Evolutionary conservation across 2,113 vertebrate species (phyloP).

Genomic region (Corythaixoides concolor): DNA sequence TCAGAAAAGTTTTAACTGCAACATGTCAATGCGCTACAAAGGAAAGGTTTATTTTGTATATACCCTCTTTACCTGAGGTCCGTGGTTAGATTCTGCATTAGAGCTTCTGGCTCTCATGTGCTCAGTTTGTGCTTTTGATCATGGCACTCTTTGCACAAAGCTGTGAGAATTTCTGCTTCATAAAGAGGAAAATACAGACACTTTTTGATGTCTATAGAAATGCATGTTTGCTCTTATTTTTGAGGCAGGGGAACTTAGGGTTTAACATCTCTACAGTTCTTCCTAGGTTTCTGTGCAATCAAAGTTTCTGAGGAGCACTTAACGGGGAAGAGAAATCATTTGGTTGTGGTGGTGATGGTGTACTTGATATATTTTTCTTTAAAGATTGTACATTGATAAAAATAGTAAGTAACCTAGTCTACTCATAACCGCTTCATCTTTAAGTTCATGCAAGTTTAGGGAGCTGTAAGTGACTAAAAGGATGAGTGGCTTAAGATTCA

Average conservation of each 20-base stretch:
- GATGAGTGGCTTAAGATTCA: constrained; percentile 65
- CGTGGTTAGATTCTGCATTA: constrained; percentile 6
- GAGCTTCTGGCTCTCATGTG: background rate
- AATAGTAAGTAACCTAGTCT: constrained; percentile 20
- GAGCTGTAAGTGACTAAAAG: constrained; percentile 63
- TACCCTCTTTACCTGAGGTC: constrained; percentile 43
- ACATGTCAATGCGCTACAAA: constrained; percentile 18
- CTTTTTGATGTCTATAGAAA: constrained; percentile 58
- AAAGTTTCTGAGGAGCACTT: constrained; percentile 42
- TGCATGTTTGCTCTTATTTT: constrained; percentile 63
- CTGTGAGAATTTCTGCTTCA: constrained; percentile 44
- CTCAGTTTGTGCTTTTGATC: constrained; percentile 59
- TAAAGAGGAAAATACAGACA: constrained; percentile 58
- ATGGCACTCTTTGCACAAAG: constrained; percentile 54
- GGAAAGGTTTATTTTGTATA: constrained; percentile 44
- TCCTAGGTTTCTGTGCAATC: constrained; percentile 29
- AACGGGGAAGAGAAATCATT: constrained; percentile 57
- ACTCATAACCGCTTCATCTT: constrained; percentile 58
- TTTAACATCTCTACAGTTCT: constrained; percentile 41
- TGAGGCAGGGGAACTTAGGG: constrained; percentile 38
- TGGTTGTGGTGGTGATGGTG: constrained; percentile 39
- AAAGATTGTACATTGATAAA: constrained; percentile 41
- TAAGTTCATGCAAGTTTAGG: constrained; percentile 64
- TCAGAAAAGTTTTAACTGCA: constrained; percentile 38
- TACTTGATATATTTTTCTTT: background rate